phyloP scores from a whole-genome alignment of 2,888 invertebrate species.

The Glaucopsyche alexis region DNA sequence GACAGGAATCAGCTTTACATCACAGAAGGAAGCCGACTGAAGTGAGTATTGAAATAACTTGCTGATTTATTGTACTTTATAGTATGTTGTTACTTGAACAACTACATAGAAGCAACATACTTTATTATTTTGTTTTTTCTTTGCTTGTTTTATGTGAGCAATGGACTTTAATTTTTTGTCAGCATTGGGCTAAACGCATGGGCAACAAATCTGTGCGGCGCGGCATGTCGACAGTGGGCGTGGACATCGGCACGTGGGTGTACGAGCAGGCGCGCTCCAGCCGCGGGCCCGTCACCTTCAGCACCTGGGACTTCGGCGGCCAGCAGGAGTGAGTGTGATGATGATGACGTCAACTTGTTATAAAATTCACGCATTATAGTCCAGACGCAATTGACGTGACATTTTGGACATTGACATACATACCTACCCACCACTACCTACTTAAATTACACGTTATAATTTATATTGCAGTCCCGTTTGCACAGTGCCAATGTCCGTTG shows the following conservation, averaged over 20 bases:
- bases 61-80: no score
- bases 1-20: slow-evolving; percentile 90
- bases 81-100: no score
- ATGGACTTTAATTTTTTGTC: slow-evolving; percentile 38
- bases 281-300: slow-evolving; percentile 91
- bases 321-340: slow-evolving; percentile 87
- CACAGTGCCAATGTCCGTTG: no score
- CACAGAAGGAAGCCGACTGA: slow-evolving; percentile 86
- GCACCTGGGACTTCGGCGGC: slow-evolving; percentile 99
- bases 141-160: no score
- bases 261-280: slow-evolving; percentile 88
- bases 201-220: slow-evolving; percentile 91
- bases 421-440: no score
- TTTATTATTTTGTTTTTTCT: no score
- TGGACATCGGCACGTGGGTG: slow-evolving; percentile 97
- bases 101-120: no score
- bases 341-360: not conserved
- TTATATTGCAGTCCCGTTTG: no score
- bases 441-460: no score
- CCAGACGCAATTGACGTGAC: no score
- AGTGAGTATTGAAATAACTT: slow-evolving; percentile 52
- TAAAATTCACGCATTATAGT: no score
- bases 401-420: no score
- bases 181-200: slow-evolving; percentile 98
- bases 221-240: slow-evolving; percentile 97